Evolutionary conservation across 2,888 invertebrate species (phyloP).

Genomic region (Barypeithes pellucidus): DNA sequence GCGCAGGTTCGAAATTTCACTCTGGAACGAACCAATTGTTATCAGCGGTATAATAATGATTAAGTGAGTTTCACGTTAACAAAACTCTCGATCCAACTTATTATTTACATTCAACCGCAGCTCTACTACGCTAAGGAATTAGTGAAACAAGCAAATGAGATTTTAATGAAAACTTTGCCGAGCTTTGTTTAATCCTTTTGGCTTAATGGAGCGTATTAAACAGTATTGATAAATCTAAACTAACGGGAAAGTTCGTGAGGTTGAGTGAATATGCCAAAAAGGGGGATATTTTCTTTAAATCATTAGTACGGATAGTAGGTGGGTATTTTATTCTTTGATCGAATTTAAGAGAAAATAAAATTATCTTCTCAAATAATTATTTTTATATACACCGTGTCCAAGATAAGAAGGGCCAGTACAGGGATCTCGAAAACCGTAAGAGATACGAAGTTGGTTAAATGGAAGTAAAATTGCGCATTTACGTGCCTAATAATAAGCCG

Average conservation of each 20-base stretch:
- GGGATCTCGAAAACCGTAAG: too few species aligned
- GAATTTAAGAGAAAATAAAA: too few species aligned
- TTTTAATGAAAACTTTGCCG: slow-evolving; percentile 26
- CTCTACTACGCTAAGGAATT: slow-evolving; percentile 11
- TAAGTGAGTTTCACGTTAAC: background rate
- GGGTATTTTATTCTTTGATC: too few species aligned
- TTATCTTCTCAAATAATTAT: too few species aligned
- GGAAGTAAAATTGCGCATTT: too few species aligned
- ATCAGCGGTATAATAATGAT: background rate
- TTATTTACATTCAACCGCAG: slow-evolving; percentile 10
- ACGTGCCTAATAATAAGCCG: too few species aligned
- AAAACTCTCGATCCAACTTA: background rate
- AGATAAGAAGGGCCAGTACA: too few species aligned
- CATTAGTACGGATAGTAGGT: too few species aligned
- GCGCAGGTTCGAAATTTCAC: too few species aligned
- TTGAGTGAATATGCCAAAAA: slow-evolving; percentile 6
- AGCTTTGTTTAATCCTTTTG: slow-evolving; percentile 30
- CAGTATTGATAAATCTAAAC: slow-evolving; percentile 28
- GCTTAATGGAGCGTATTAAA: slow-evolving; percentile 29
- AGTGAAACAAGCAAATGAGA: slow-evolving; percentile 29
- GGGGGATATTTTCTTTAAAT: background rate
- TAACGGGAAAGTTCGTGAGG: slow-evolving; percentile 12
- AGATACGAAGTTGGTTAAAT: too few species aligned
- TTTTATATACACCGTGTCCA: too few species aligned
- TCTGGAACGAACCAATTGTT: too few species aligned